Base-by-base conservation (phyloP, 2,888 invertebrate genomes). In the Luperina nickerlii region DNA sequence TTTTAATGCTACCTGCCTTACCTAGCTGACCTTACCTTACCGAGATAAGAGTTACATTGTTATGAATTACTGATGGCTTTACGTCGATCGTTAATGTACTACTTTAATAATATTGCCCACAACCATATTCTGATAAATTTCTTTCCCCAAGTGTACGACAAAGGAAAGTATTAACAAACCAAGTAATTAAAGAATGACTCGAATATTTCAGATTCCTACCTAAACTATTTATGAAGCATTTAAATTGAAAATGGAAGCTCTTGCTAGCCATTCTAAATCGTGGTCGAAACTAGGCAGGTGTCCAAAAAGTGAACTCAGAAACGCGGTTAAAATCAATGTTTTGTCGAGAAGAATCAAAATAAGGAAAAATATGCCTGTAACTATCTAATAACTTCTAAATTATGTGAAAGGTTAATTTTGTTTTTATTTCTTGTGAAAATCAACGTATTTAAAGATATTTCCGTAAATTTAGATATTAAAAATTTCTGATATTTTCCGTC, bases 271-370 rank as follows among this genome's bases (percentile, higher is more conserved):
- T 70, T 74, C 42, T 76, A 80, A 87, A 87, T 84, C 57, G 68
- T 79, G 69, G 57, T 74, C 1, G 68, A 72, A 78, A 87, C 62
- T 84, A 87, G 87, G 85, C 85, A 87, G 69, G 42, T 82, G 76
- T 87, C 87, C 87, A 87, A 87, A 82, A 69, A 38, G 62, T 62
- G 45, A 67, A 73, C 67, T 70, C 57, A 62, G 42, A 45, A 62
- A 57, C 45, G 42, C 18, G 9, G 57, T 68, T 80, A n/a, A 60
- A 75, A 81, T 74, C 68, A 74, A 76, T 81, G 62, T 74, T 45
- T 32, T 42, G 63, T 79, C 27, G 24, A 38, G n/a, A 69, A 20
- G 8, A 45, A n/a, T 13, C n/a, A 54, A 54, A 80, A 45, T 65
- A 65, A 24, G 13, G 42, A 32, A 57, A 38, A 48, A 6, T 6